Evolutionary conservation across 1,140 invertebrate genomes (phyloP).

Genomic region (Proctacanthus coquilletti): DNA sequence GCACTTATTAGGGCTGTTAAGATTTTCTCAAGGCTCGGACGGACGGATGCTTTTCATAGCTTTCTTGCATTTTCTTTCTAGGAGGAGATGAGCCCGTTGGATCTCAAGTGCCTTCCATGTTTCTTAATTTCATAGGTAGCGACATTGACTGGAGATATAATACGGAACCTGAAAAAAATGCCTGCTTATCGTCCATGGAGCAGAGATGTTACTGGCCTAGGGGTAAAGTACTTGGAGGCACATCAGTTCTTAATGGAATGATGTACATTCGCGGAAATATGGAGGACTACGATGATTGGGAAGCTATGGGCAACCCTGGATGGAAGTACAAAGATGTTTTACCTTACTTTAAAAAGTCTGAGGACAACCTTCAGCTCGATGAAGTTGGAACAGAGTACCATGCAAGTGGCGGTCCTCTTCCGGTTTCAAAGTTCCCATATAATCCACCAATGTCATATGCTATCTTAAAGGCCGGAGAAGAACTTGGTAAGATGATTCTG

Average conservation of each 20-base stretch:
- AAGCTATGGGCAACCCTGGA: constrained; percentile 63
- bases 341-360: constrained; percentile 75
- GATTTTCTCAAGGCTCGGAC: too few species aligned
- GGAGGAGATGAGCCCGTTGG: constrained; percentile 66
- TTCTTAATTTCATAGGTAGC: constrained; percentile 64
- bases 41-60: constrained; percentile 1
- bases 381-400: constrained; percentile 62
- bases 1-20: too few species aligned
- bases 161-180: constrained; percentile 71
- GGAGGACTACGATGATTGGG: constrained; percentile 85
- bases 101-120: constrained; percentile 70
- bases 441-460: constrained; percentile 70
- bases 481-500: constrained; percentile 48
- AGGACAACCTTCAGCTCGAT: constrained; percentile 64
- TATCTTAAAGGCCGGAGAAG: constrained; percentile 66
- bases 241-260: constrained; percentile 92
- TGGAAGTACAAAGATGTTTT: constrained; percentile 84
- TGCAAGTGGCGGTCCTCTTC: constrained; percentile 56
- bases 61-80: constrained; percentile 13
- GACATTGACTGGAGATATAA: constrained; percentile 76
- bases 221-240: constrained; percentile 80
- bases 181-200: constrained; percentile 60
- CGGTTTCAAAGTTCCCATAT: constrained; percentile 70
- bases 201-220: constrained; percentile 66
- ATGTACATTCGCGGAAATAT: constrained; percentile 87